These are phyloP conservation scores for Eubasilissa regina DNA, from an alignment of 1,140 invertebrate genomes.

Conservation along the genomic window DNA sequence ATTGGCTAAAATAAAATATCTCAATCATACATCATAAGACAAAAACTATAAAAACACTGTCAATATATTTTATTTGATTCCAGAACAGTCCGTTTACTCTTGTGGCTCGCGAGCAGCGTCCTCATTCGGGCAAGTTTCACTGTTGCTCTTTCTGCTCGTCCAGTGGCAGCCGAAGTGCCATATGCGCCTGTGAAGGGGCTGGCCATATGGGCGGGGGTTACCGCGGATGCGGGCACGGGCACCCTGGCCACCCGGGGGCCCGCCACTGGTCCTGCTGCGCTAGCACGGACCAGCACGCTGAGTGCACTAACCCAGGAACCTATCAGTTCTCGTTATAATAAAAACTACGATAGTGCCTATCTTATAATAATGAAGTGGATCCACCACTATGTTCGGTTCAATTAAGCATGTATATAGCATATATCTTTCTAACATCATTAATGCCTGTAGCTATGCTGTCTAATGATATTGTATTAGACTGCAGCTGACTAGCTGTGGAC, in stretches of 20 bases:
- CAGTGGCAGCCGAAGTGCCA: conserved; percentile 78
- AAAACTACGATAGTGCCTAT: neutral
- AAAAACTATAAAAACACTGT: too few species aligned
- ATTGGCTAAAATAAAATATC: too few species aligned
- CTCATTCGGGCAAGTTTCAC: conserved; percentile 82
- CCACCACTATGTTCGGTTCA: too few species aligned
- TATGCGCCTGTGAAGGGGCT: conserved; percentile 81
- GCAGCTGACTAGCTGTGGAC: too few species aligned
- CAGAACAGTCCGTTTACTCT: conserved; percentile 77
- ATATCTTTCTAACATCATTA: too few species aligned
- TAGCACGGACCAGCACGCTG: conserved; percentile 74
- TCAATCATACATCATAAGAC: too few species aligned
- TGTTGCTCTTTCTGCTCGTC: conserved; percentile 88
- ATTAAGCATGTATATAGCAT: too few species aligned
- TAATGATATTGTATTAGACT: too few species aligned
- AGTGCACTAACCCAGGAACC: conserved; percentile 69
- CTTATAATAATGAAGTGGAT: neutral
- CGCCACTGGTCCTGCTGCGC: conserved; percentile 89
- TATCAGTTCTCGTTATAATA: conserved; percentile 73
- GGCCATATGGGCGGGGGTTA: conserved; percentile 83
- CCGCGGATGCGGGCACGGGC: conserved; percentile 83
- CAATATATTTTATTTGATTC: conserved; percentile 41
- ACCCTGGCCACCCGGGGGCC: conserved; percentile 82
- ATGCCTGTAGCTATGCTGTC: too few species aligned
- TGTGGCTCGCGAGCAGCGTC: conserved; percentile 70